Evolutionary conservation across 1,140 invertebrate genomes (phyloP).

Genomic region (Diachasmimorpha longicaudata): DNA sequence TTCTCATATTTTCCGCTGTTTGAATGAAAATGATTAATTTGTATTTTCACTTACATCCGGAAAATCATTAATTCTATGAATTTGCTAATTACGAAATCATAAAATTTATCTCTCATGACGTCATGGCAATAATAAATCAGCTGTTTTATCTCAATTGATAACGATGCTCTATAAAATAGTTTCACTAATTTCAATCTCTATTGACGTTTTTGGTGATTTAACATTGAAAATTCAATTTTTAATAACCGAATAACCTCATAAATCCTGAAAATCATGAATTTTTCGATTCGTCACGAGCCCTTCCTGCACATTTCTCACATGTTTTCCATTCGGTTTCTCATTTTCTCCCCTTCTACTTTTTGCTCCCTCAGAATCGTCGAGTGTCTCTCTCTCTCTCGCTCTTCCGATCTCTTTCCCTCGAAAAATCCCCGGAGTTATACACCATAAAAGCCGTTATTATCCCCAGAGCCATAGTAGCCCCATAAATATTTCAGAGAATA

Average conservation of each 20-base stretch:
- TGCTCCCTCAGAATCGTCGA: neutral
- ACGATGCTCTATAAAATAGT: too few relatives aligned
- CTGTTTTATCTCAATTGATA: too few relatives aligned
- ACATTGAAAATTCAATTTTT: neutral
- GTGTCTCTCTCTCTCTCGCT: neutral
- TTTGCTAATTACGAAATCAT: too few relatives aligned
- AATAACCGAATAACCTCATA: neutral
- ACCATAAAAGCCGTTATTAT: slow-evolving; percentile 7
- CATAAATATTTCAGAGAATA: neutral
- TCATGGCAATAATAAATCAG: too few relatives aligned
- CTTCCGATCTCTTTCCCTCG: neutral
- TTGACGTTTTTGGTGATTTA: neutral
- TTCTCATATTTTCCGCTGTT: neutral
- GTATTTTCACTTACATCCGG: too few relatives aligned
- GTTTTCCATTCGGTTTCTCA: neutral
- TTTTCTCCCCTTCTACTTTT: neutral
- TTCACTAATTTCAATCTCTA: too few relatives aligned
- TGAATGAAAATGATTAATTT: too few relatives aligned
- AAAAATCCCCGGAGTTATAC: neutral
- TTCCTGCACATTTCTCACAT: neutral
- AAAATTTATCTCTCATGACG: too few relatives aligned
- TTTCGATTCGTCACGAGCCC: neutral
- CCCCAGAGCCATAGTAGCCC: neutral
- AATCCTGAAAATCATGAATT: neutral
- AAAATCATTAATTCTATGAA: too few relatives aligned